Evolutionary conservation across 1,140 invertebrate species (phyloP).

Genomic region (Belonocnema kinseyi): DNA sequence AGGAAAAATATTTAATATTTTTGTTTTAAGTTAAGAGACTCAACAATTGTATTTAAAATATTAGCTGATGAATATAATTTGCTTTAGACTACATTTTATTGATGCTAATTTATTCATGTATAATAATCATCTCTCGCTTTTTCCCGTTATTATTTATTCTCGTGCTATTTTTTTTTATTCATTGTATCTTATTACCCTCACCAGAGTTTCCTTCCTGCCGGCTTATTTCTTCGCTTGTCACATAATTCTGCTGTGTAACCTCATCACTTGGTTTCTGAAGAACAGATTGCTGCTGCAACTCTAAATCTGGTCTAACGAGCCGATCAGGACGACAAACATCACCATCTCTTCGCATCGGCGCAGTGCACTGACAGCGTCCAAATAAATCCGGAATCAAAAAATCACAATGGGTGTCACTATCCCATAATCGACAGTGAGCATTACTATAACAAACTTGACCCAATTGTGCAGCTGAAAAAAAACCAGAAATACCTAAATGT

Average conservation of each 20-base stretch:
- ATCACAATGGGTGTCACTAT: conserved; percentile 88
- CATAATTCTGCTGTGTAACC: conserved; percentile 23
- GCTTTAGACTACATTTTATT: no score
- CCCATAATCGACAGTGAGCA: conserved; percentile 89
- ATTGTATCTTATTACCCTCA: conserved; percentile 34
- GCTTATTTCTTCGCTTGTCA: conserved; percentile 40
- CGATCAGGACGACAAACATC: conserved; percentile 76
- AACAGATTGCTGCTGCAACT: conserved; percentile 31
- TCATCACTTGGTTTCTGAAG: conserved; percentile 48
- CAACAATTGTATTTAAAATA: no score
- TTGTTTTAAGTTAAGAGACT: no score
- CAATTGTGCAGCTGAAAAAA: conserved; percentile 85
- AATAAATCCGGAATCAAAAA: conserved; percentile 92
- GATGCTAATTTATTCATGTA: no score
- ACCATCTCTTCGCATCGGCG: conserved; percentile 80
- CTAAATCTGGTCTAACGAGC: conserved; percentile 62
- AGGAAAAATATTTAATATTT: no score
- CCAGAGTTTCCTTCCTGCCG: conserved; percentile 55
- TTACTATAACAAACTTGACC: conserved; percentile 93
- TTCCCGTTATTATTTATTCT: background rate
- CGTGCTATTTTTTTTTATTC: background rate
- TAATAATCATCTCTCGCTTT: no score
- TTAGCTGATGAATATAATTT: no score
- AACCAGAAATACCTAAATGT: no score
- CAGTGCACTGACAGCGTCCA: conserved; percentile 89